phyloP scores from a whole-genome alignment of 2,797 vertebrate genomes.

The Neostethus bicornis region DNA sequence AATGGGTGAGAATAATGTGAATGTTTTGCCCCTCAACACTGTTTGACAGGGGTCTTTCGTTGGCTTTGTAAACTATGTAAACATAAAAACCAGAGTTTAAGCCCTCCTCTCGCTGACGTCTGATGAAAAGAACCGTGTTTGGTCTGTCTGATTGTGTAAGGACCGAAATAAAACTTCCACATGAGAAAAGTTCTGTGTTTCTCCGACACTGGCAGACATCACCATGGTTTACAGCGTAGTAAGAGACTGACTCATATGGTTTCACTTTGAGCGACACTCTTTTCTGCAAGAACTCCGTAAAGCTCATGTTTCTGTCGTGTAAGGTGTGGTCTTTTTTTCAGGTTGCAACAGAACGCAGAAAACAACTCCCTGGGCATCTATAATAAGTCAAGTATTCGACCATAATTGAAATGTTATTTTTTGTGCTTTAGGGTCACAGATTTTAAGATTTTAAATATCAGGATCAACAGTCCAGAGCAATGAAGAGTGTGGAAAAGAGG shows the following conservation, averaged over 20 bases:
- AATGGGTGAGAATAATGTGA: slow-evolving; percentile 55
- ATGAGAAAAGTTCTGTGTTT: slow-evolving; percentile 47
- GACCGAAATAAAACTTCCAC: slow-evolving; percentile 45
- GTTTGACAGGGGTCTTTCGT: slow-evolving; percentile 76
- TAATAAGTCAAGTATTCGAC: slow-evolving; percentile 52
- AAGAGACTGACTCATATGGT: slow-evolving; percentile 76
- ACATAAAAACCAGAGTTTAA: slow-evolving; percentile 61
- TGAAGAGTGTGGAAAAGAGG: no score
- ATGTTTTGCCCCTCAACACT: slow-evolving; percentile 55
- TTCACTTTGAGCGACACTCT: slow-evolving; percentile 79
- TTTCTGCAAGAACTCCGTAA: slow-evolving; percentile 72
- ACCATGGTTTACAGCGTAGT: slow-evolving; percentile 47
- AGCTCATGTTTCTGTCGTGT: slow-evolving; percentile 77
- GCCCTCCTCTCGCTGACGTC: slow-evolving; percentile 50
- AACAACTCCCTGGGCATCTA: slow-evolving; percentile 69
- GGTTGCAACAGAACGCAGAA: slow-evolving; percentile 76
- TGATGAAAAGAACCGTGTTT: slow-evolving; percentile 14
- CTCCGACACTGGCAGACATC: slow-evolving; percentile 26
- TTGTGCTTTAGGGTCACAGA: no score
- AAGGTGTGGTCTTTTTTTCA: slow-evolving; percentile 80
- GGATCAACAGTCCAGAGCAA: no score
- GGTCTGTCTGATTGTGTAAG: slow-evolving; percentile 35
- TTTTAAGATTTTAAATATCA: no score
- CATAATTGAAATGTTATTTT: no score
- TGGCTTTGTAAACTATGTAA: slow-evolving; percentile 74